Evolutionary conservation across 2,797 vertebrate species (phyloP), one percentile per base, ranked within the genome.

Genomic region (Psittacula derbiana): DNA sequence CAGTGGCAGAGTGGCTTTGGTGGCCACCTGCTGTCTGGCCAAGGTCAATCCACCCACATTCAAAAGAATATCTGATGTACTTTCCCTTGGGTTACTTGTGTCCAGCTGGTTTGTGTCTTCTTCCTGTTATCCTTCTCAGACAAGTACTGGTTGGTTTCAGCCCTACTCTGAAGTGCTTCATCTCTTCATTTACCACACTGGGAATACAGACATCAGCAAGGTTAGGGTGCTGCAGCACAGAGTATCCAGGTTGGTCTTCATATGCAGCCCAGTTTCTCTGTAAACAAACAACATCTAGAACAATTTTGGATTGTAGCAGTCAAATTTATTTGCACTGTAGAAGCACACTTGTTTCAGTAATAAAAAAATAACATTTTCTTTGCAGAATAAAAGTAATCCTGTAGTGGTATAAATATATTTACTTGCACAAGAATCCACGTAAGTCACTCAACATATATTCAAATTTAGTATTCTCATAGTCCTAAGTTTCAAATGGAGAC

Each of bases 301-400:
- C 30, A 74, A 76, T 67, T 93, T 24, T 58, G 64, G 52, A 46
- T 62, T 91, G 80, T 52, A 88, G 87, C 76, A 96, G 76, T 79
- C 93, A 97, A 93, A 96, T 97, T 97, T 97, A 97, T 98, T 97
- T 97, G 92, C 97, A 98, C 21, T 58, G 88, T 90, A 97, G 96
- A 97, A 96, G 93, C 86, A 97, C 86, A 95, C 94, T 97, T 97
- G 95, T 97, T 97, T 97, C 91, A 95, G 83, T 96, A 97, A 97
- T 97, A 97, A 95, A 98, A 98, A 97, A 98, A 98, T 97, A 98
- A 98, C 90, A 95, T 82, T 98, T 94, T 92, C 92, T 97, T 97
- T 97, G 91, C 91, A 95, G 97, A 97, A 96, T 97, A 96, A 94
- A 96, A 93, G 94, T 97, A 97, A 97, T 94, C 96, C 94, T 95